Conservation (phyloP, 2,888 invertebrate species). For the Didymodactylos carnosus region DNA sequence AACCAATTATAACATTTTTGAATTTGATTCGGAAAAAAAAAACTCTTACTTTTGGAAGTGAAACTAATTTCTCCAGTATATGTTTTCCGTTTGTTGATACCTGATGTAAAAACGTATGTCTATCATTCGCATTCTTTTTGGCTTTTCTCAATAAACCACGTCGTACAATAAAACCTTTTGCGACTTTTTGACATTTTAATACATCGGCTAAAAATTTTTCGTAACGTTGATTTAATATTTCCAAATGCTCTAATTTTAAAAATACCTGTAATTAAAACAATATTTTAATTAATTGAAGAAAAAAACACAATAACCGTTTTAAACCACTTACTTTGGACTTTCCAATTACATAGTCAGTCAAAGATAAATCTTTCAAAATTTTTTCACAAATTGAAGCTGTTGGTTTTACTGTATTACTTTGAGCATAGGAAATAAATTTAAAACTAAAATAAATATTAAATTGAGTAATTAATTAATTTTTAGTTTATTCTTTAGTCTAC, state of each 20-base stretch:
- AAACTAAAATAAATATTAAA: conserved; percentile 8
- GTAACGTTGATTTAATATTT: conserved; percentile 21
- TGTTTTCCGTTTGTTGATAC: not conserved
- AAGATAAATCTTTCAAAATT: conserved; percentile 18
- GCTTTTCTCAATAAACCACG: not conserved
- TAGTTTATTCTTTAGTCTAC: not conserved
- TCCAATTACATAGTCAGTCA: conserved; percentile 20
- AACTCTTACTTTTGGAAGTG: not conserved
- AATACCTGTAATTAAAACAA: conserved; percentile 21
- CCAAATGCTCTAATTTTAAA: conserved; percentile 25
- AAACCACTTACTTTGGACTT: conserved; percentile 19
- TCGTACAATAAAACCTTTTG: conserved; percentile 20
- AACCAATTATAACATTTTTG: not conserved
- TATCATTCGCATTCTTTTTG: conserved; percentile 3
- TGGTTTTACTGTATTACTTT: conserved; percentile 4
- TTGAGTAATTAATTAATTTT: not conserved
- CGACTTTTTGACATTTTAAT: conserved; percentile 19
- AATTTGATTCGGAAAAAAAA: too few relatives aligned
- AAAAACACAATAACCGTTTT: not conserved
- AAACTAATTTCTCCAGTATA: not conserved
- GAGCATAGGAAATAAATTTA: conserved; percentile 14
- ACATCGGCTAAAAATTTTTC: conserved; percentile 18
- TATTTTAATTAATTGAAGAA: not conserved
- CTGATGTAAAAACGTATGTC: not conserved
- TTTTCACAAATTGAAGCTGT: conserved; percentile 6